Evolutionary conservation across 2,113 vertebrate genomes (phyloP), one percentile per base, ranked within the genome.

Genomic region (Toxotes chatareus): DNA sequence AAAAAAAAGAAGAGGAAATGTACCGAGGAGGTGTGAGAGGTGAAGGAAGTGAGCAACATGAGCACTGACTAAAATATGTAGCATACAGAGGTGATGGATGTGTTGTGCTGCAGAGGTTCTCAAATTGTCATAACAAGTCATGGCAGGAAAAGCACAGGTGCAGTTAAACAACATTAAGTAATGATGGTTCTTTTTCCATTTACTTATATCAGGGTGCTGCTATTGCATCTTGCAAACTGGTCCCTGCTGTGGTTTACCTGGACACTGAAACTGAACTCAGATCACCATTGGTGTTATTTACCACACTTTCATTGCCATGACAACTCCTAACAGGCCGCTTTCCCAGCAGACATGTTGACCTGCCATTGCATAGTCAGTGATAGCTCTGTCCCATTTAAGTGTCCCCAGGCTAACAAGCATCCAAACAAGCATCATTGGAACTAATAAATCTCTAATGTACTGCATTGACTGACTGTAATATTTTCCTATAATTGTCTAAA

Each of bases 1-100:
- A 27, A 27, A 27, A 80, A 27, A 64, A 36, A 42, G 36, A 76
- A 53, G 61, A 73, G 73, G 69, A 71, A 86, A 83, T 62, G 42
- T 34, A 71, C 32, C 36, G 47, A 3, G 8, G 68, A 68, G 65
- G 57, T 71, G 74, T 51, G 65, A 84, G 42, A 83, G 71, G 46
- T 21, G 60, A 60, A 55, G 51, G 27, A 56, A 80, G 63, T 13
- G 59, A 73, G 57, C 46, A 34, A 49, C 10, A 21, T 10, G 61
- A 73, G 16, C 2, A 2, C 40, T 55, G 38, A 62, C n/a, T 12
- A 47, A 76, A 66, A 73, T 31, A 36, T 51, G 61, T 5, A 27
- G 76, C 59, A 36, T 2, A 36, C 0, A 2, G 49, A 32, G 9
- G 67, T 46, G 51, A 82, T 49, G 14, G 47, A n/a, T 67, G 65